Base-by-base conservation (phyloP, 2,113 vertebrate species). In the Phalacrocorax pelagicus region DNA sequence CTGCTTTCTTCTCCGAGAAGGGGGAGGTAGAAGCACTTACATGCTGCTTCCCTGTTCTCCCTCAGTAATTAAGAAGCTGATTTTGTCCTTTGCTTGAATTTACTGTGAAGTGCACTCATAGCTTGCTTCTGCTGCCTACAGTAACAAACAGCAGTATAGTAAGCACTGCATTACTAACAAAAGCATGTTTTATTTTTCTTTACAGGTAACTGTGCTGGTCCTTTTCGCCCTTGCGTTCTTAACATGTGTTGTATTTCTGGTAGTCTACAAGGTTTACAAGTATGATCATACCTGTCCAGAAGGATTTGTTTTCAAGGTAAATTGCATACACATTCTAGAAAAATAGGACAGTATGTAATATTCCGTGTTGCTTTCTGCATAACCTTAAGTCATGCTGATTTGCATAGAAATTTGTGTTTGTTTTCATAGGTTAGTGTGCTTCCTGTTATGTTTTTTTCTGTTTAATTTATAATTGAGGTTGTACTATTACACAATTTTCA, bases 261-360 rank as follows among this genome's bases (percentile, higher is more conserved):
- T 99, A 6, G 99, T 99, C 98, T 99, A 99, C 98, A 99, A 99
- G 98, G 99, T 99, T 96, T 99, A 99, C 97, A 99, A 99, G 98
- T 99, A 99, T 12, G 99, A 99, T 91, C 99, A 99, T 65, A 98
- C 99, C 49, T 99, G 99, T 97, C 99, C 99, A 2, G 99, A 99
- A 78, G 99, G 99, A 88, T 99, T 99, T 61, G 93, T 99, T 90
- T 99, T 98, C 97, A 98, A 98, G 99, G 99, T 99, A 98, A 98
- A 74, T 55, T 32, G 5, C 21, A 4, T 11, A 12, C 2, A 9
- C 1, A 2, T 32, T 51, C 22, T 38, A 75, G 54, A 92, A 93
- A 87, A 95, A 55, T 1, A 67, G 34, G 44, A 40, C 27, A 77
- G 5, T 29, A 3, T 78, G 34, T 71, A 42, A 59, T 32, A 24